Conservation (phyloP, 2,113 vertebrate species). For the Malurus alboscapulatus region DNA sequence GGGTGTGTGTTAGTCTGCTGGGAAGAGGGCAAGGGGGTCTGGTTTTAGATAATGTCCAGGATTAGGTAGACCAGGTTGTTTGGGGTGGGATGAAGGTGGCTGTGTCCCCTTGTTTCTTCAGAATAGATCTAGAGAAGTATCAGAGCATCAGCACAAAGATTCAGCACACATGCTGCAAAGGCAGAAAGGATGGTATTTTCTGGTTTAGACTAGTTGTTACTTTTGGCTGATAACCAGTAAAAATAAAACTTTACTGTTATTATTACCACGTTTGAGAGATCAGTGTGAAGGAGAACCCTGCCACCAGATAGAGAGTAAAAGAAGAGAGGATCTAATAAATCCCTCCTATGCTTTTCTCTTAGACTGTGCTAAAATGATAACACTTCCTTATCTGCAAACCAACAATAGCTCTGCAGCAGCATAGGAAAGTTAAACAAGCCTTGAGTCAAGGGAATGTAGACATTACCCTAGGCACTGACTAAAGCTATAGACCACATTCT, state of each 20-base stretch:
- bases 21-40: neutral
- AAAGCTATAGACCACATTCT: neutral
- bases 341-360: neutral
- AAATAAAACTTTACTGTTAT: conserved; percentile 8
- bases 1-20: neutral
- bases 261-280: neutral
- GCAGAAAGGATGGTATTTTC: neutral
- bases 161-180: neutral
- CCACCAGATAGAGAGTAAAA: neutral
- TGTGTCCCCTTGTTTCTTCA: neutral
- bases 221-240: conserved; percentile 6
- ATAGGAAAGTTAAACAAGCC: conserved; percentile 36
- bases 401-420: conserved; percentile 12
- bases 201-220: neutral
- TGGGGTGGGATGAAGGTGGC: neutral
- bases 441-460: neutral
- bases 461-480: neutral
- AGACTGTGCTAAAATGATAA: neutral
- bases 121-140: neutral
- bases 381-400: conserved; percentile 10
- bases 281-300: conserved; percentile 7
- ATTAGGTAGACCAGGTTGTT: neutral
- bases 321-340: neutral
- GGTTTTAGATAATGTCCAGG: neutral
- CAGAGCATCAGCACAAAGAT: neutral